phyloP scores from a whole-genome alignment of 2,113 vertebrate genomes.

The Falco punctatus region DNA sequence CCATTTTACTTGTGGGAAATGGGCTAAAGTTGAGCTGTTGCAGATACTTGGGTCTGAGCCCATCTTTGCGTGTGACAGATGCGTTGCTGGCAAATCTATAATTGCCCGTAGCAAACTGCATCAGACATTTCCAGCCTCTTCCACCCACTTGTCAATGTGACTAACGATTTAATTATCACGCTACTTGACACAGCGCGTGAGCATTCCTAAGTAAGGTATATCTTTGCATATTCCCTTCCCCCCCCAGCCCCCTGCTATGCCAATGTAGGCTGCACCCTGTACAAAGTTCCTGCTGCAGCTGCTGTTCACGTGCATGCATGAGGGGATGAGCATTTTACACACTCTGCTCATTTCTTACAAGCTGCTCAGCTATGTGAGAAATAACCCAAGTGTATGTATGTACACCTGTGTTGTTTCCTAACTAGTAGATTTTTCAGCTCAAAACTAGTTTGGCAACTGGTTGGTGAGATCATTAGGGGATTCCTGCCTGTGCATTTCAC shows the following conservation, averaged over 20 bases:
- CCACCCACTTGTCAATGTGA: constrained; percentile 53
- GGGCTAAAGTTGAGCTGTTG: constrained; percentile 18
- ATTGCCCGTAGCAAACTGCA: constrained; percentile 46
- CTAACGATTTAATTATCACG: constrained; percentile 43
- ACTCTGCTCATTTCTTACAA: not conserved
- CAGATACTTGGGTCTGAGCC: constrained; percentile 25
- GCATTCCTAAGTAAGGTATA: not conserved
- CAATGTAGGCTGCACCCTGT: not conserved
- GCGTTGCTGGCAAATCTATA: not conserved
- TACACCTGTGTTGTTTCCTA: not conserved
- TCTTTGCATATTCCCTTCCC: not conserved
- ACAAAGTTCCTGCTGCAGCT: not conserved
- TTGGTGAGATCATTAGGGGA: not conserved
- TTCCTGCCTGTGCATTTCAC: not conserved
- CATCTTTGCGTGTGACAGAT: constrained; percentile 29
- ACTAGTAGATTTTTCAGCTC: not conserved
- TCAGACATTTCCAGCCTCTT: constrained; percentile 15
- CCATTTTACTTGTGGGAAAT: constrained; percentile 18
- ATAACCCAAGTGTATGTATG: not conserved
- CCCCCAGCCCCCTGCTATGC: not conserved
- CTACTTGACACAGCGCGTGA: not conserved
- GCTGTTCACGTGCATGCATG: not conserved
- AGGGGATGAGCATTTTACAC: not conserved
- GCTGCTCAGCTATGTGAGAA: not conserved
- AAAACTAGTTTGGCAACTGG: not conserved